phyloP scores from a whole-genome alignment of 2,113 vertebrate species.

The Origma solitaria region DNA sequence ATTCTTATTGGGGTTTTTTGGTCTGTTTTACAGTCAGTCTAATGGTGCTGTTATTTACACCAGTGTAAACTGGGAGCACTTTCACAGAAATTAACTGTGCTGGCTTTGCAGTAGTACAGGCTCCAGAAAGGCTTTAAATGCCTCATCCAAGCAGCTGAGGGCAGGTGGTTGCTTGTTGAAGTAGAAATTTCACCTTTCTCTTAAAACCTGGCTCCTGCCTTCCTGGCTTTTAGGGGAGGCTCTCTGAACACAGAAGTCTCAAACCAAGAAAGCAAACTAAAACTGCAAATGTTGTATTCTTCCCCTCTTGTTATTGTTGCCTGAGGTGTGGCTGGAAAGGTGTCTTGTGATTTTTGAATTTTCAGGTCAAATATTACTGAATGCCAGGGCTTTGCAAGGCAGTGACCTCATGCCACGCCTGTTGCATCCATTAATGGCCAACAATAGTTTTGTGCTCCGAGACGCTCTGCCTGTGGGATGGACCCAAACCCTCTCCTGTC shows the following conservation, averaged over 20 bases:
- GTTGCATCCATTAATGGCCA: not conserved
- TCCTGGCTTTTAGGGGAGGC: not conserved
- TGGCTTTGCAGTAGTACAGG: not conserved
- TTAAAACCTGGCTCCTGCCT: not conserved
- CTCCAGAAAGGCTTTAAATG: not conserved
- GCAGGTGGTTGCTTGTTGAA: not conserved
- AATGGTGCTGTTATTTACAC: not conserved
- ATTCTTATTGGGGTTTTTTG: not conserved
- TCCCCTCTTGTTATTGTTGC: not conserved
- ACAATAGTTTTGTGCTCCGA: not conserved
- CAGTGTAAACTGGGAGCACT: not conserved
- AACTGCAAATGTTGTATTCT: not conserved
- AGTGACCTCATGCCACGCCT: not conserved
- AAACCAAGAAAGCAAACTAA: not conserved
- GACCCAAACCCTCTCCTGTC: not conserved
- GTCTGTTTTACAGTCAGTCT: not conserved
- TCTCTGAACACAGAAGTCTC: not conserved
- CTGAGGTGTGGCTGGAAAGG: not conserved
- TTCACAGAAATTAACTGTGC: not conserved
- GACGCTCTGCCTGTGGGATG: not conserved
- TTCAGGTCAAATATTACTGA: not conserved
- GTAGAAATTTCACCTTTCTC: not conserved
- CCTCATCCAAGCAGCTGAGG: not conserved
- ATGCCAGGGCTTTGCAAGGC: not conserved
- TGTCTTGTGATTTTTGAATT: not conserved